Evolutionary conservation across 2,797 vertebrate genomes (phyloP), one percentile per base, ranked within the genome.

Genomic region (Tachyglossus aculeatus): DNA sequence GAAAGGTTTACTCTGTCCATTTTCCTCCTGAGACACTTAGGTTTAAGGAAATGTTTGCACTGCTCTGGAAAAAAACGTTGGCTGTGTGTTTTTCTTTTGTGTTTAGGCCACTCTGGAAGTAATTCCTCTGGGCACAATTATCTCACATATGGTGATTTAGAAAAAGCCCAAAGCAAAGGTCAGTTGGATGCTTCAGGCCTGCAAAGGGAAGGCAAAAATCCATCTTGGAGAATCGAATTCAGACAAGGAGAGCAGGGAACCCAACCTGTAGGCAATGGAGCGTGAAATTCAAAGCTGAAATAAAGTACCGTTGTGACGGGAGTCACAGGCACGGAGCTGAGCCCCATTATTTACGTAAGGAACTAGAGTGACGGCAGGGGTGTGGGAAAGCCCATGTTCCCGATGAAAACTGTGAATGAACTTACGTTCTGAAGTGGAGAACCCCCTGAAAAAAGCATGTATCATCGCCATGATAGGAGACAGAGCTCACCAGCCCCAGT

Each of bases 41-140:
- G 86, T 92, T 92, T 92, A 91, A 91, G 85, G 91, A 90, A 93
- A 92, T 91, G 87, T 93, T 93, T 93, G 86, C 57, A 72, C 81
- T 92, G 71, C 80, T 90, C 86, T 85, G 87, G 88, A 89, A 88
- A 84, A 91, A 86, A 87, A 89, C n/a, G 77, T 83, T 89, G 88
- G 79, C 82, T 2, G 66, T 71, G 71, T 93, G 87, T 92, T 92
- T 93, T 92, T 89, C 90, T 90, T 93, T 88, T 91, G 88, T 90
- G 88, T 86, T 89, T 87, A 87, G 87, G 76, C 74, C 90, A 91
- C 88, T 92, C 90, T 90, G 88, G 86, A 91, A 87, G 85, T 73
- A 90, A 93, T 90, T 92, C 92, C 91, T 88, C 29, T 67, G 88
- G 91, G 92, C 67, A 86, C 77, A 87, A 91, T 94, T 90, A 91